Percentiles rank a stretch among this genome's conserved stretches.
phyloP scores from a whole-genome alignment of 1,140 invertebrate species.

The Pseudomyrmex pallidus region DNA sequence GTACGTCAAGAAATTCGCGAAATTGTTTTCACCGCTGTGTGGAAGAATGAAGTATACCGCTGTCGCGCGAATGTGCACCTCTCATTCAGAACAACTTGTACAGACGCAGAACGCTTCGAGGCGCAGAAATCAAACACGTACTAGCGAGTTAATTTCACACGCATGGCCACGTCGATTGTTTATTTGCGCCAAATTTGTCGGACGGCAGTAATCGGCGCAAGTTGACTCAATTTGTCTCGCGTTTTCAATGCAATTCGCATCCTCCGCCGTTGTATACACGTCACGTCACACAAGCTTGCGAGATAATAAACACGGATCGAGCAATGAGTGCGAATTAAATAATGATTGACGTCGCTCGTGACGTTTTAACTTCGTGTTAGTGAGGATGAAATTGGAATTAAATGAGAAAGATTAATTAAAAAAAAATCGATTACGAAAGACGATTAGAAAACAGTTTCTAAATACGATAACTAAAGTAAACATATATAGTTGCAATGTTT shows the following conservation, averaged over 20 bases:
- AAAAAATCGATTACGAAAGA: too few species aligned
- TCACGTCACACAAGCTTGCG: neutral
- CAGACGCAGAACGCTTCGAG: neutral
- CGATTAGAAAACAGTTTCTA: too few species aligned
- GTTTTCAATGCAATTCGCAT: constrained; percentile 30
- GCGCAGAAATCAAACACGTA: too few species aligned
- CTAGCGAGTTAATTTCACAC: too few species aligned
- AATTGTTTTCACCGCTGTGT: neutral
- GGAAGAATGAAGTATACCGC: too few species aligned
- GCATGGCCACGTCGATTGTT: constrained; percentile 10
- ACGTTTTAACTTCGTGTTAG: neutral
- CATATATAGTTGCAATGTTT: too few species aligned
- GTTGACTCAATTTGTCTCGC: constrained; percentile 20
- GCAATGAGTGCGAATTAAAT: constrained; percentile 29
- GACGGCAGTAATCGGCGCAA: constrained; percentile 44
- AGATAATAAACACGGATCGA: constrained; percentile 20
- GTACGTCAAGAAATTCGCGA: neutral
- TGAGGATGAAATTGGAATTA: neutral
- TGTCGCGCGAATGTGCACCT: neutral
- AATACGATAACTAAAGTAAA: too few species aligned
- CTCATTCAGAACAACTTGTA: neutral
- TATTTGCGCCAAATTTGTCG: constrained; percentile 48
- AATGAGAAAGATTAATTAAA: too few species aligned
- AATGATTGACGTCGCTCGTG: constrained; percentile 23
- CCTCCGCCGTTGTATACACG: neutral